Evolutionary conservation across 2,888 invertebrate species (phyloP), one percentile per base, ranked within the genome.

Genomic region (Arctia plantaginis): DNA sequence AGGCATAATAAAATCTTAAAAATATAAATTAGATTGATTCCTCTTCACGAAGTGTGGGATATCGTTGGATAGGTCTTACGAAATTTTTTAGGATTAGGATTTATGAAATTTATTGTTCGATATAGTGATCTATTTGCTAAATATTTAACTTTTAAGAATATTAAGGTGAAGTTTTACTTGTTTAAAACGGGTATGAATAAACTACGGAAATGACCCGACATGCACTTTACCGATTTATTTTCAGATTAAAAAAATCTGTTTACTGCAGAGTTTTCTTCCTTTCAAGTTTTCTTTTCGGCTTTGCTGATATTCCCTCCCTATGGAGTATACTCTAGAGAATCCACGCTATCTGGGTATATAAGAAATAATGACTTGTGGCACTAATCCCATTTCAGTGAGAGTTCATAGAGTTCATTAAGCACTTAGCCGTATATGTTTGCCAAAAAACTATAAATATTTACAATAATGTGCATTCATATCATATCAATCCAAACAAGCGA

Each of bases 401-500:
- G 62, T 8, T 6, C 30, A 62, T 7, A 30, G 62, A n/a, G 18
- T 62, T 62, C 30, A 30, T 30, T 18, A 18, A 62, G 62, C 30
- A 15, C 62, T 18, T 4, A 62, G 30, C 18, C 27, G 30, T 30
- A 35, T 27, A 27, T 30, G 44, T 23, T 23, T 33, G 3, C 30
- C 1, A 47, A 67, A 47, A 67, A 20, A 44, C 20, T 1, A 47
- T 30, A 47, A 67, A 67, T 12, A 51, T 20, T 1, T 51, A n/a
- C 15, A 6, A 35, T 35, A 35, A 35, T 23, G 15, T 51, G 6
- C 2, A 12, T 8, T 39, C 7, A 10, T 39, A 39, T 39, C 0
- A 80, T 83, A 81, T 80, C 66, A 77, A 69, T 72, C 65, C 74
- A 76, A 68, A 75, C 76, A 81, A 85, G 79, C 76, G 75, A 75